These are phyloP conservation scores for Menura novaehollandiae DNA, from an alignment of 2,113 vertebrate genomes.

Conservation along the genomic window DNA sequence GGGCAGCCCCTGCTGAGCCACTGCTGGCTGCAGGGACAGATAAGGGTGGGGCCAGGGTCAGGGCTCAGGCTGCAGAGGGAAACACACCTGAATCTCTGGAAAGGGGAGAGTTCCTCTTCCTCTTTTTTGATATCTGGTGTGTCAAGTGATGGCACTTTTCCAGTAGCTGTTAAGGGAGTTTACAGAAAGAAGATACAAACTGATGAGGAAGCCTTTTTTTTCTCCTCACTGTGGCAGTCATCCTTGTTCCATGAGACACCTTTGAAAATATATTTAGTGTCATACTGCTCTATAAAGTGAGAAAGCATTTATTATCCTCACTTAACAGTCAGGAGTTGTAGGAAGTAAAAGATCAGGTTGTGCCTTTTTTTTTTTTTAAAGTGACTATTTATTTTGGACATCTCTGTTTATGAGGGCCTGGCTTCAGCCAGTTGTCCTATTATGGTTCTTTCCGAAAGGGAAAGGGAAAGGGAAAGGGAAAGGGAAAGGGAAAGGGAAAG, in stretches of 20 bases:
- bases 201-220: background rate
- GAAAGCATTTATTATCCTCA: slow-evolving; percentile 5
- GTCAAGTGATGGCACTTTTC: background rate
- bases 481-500: background rate
- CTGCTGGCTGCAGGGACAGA: background rate
- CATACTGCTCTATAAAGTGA: background rate
- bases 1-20: background rate
- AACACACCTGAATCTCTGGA: background rate
- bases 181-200: background rate
- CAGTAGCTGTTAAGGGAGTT: background rate
- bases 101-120: background rate
- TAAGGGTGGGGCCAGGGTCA: background rate
- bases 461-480: background rate
- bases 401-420: background rate
- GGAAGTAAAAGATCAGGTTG: background rate
- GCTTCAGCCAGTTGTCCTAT: background rate
- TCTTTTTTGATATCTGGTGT: background rate
- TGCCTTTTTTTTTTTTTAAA: background rate
- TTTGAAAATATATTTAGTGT: slow-evolving; percentile 8
- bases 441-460: background rate
- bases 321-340: background rate
- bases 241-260: background rate
- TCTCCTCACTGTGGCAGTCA: background rate
- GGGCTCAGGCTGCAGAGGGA: background rate
- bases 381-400: background rate